These are phyloP conservation scores for Falco berigora DNA, from an alignment of 2,797 vertebrate species.

Conservation along the genomic window DNA sequence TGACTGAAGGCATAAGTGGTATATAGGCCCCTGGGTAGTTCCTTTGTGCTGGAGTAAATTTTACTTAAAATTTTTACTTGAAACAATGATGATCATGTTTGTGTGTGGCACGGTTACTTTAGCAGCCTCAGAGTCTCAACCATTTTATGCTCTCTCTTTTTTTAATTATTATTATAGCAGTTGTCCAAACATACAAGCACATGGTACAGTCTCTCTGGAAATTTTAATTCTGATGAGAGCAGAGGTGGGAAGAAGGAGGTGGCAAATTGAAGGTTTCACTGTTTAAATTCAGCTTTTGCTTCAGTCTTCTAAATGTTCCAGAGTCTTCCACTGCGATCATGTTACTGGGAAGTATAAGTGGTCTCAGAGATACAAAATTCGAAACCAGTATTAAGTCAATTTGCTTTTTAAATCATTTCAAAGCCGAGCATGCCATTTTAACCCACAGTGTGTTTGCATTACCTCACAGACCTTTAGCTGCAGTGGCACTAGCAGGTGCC, in stretches of 20 bases:
- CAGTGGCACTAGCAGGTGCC: background rate
- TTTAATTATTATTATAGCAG: constrained; percentile 12
- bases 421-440: background rate
- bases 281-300: constrained; percentile 34
- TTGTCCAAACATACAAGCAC: constrained; percentile 55
- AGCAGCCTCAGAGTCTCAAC: constrained; percentile 22
- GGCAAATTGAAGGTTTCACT: constrained; percentile 53
- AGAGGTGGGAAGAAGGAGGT: constrained; percentile 46
- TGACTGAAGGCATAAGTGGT: background rate
- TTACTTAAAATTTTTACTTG: constrained; percentile 26
- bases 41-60: constrained; percentile 15
- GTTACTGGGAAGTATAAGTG: background rate
- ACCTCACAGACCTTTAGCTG: background rate
- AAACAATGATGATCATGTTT: constrained; percentile 27
- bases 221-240: constrained; percentile 52
- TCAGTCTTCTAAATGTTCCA: background rate
- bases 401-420: background rate
- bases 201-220: constrained; percentile 44
- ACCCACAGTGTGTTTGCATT: background rate
- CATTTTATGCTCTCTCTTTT: background rate
- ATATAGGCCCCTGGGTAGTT: background rate
- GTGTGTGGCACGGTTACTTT: background rate
- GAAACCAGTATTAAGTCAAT: constrained; percentile 17
- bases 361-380: background rate
- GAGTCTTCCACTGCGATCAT: background rate